Evolutionary conservation across 2,888 invertebrate species (phyloP).

Genomic region (Drosophila falleni): DNA sequence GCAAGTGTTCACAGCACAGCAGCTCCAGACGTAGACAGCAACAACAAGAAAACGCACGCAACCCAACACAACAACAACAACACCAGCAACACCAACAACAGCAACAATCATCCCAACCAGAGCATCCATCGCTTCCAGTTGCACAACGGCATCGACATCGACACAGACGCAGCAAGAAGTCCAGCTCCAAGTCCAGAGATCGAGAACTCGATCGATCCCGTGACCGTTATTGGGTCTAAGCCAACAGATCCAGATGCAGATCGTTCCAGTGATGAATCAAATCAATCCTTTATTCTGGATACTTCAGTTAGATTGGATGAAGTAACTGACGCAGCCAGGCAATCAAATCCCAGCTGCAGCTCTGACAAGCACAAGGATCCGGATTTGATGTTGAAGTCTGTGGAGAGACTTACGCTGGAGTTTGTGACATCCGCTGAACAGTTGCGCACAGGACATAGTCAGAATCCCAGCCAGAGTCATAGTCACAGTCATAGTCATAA

Average conservation of each 20-base stretch:
- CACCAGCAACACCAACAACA: constrained; percentile 65
- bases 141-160: constrained; percentile 73
- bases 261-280: constrained; percentile 80
- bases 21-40: constrained; percentile 60
- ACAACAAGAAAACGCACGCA: constrained; percentile 63
- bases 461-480: constrained; percentile 36
- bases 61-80: constrained; percentile 54
- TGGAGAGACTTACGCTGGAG: constrained; percentile 89
- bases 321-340: not conserved
- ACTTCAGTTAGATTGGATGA: constrained; percentile 71
- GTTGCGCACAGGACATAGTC: constrained; percentile 83
- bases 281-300: constrained; percentile 82
- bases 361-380: constrained; percentile 87
- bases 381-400: constrained; percentile 89
- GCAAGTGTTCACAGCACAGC: constrained; percentile 84
- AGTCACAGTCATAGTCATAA: constrained; percentile 6
- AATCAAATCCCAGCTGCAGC: not conserved
- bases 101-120: constrained; percentile 83
- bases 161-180: constrained; percentile 80
- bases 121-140: constrained; percentile 77
- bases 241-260: constrained; percentile 66
- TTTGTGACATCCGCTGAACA: constrained; percentile 89
- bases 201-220: constrained; percentile 80
- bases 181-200: constrained; percentile 65
- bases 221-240: constrained; percentile 82